phyloP scores from a whole-genome alignment of 2,797 vertebrate genomes.

The Podarcis siculus region DNA sequence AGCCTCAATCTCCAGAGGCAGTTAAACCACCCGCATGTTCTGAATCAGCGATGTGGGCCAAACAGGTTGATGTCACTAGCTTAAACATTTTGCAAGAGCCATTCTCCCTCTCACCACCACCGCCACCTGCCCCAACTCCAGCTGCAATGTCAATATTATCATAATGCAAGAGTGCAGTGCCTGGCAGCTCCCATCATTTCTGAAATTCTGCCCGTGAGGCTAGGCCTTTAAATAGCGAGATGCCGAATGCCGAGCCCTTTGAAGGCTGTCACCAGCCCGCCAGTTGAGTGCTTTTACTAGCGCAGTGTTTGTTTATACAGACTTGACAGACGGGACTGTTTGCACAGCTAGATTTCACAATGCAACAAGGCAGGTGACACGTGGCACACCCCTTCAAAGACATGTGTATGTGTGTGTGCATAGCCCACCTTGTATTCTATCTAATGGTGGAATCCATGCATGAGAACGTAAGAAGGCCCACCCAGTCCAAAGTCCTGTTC shows the following conservation, averaged over 20 bases:
- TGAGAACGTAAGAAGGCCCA: no score
- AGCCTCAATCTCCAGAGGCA: neutral
- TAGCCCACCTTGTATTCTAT: no score
- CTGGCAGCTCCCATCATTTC: neutral
- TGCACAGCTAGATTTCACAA: neutral
- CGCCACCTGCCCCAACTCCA: neutral
- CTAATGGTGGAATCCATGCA: neutral
- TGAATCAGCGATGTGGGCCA: neutral
- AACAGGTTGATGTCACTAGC: neutral
- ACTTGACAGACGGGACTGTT: neutral
- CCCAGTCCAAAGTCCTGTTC: no score
- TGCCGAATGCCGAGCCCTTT: neutral
- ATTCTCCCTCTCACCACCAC: neutral
- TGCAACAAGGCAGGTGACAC: neutral
- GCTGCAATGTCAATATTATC: neutral
- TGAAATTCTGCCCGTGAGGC: neutral
- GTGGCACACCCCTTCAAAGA: neutral
- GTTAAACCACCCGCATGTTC: neutral
- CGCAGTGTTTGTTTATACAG: neutral
- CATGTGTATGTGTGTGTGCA: neutral
- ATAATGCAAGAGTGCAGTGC: neutral
- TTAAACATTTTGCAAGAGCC: neutral
- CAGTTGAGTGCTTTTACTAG: slow-evolving; percentile 3
- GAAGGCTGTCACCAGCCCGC: neutral
- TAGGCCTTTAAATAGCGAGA: neutral